Conservation (phyloP, 2,888 invertebrate genomes). For the Hipparchia sbordonii region DNA sequence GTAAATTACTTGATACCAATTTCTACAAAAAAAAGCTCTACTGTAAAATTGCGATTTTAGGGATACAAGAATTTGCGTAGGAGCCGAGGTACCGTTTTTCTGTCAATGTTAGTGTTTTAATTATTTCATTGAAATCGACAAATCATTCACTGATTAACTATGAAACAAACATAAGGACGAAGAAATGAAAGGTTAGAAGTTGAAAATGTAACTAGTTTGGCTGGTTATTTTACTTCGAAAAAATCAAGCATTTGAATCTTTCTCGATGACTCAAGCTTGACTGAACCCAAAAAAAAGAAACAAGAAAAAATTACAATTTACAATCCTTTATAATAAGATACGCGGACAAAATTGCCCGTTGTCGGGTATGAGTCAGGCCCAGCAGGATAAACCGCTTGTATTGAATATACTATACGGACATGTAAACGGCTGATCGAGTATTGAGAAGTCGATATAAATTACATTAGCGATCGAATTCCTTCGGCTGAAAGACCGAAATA, state of each 20-base stretch:
- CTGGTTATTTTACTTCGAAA: background rate
- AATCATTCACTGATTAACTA: background rate
- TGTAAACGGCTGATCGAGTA: slow-evolving; percentile 42
- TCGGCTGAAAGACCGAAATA: slow-evolving; percentile 31
- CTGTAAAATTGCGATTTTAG: too few relatives aligned
- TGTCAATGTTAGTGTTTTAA: background rate
- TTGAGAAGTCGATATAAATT: slow-evolving; percentile 43
- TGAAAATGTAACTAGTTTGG: background rate
- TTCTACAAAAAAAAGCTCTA: too few relatives aligned
- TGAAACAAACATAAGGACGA: background rate
- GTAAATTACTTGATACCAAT: too few relatives aligned
- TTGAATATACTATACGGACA: slow-evolving; percentile 42
- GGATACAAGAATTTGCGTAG: too few relatives aligned
- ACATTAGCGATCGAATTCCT: slow-evolving; percentile 39
- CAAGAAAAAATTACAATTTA: slow-evolving; percentile 33
- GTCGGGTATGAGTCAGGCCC: slow-evolving; percentile 38
- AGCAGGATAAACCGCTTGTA: slow-evolving; percentile 39
- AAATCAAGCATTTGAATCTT: background rate
- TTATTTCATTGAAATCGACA: too few relatives aligned
- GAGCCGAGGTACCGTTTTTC: background rate
- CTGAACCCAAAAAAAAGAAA: slow-evolving; percentile 23
- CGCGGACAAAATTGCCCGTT: slow-evolving; percentile 35
- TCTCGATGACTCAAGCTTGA: background rate
- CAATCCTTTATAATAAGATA: slow-evolving; percentile 36
- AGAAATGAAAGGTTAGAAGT: too few relatives aligned